Base-by-base conservation (phyloP, 2,888 invertebrate species). In the Callimorpha dominula region DNA sequence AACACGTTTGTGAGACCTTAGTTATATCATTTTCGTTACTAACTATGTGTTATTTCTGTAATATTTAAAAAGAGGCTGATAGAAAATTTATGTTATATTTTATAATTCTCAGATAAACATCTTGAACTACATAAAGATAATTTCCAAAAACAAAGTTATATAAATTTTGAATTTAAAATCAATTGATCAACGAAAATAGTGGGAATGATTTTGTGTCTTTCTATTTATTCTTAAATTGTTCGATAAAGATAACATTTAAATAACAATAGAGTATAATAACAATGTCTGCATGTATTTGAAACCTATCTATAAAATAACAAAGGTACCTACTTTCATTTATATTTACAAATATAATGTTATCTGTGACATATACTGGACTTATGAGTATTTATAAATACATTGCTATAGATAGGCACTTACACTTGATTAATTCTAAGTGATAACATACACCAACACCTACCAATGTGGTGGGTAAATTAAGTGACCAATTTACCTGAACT, bases 351-450 rank as follows among this genome's bases (percentile, higher is more conserved):
- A 77, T 68, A 85, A 82, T 78, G 75, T 79, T 78, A 85, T 80
- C 84, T 88, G 87, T 79, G 81, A 80, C 78, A 78, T 79, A 84
- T 74, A 78, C 71, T 81, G 80, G 81, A 86, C 84, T 86, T 86
- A 85, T 91, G 90, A 89, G 89, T 91, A 92, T 87, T 80, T 83
- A 89, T 88, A 88, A 86, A 88, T 89, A 88, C 70, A 83, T 78
- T 75, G 17, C 81, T 87, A 87, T 83, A 70, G 74, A 81, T 84
- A 86, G 87, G 84, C 81, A 83, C 86, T 83, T 84, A 85, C 12
- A 72, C 77, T 78, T 81, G 71, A 78, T 79, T 72, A 74, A 63
- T 67, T 65, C 69, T 81, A 78, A 75, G 43, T 71, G 73, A 60
- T 64, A 76, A 78, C 74, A 81, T 65, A 83, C 81, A 62, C 62